phyloP scores from a whole-genome alignment of 2,113 vertebrate species.

The Pelusios castaneus region DNA sequence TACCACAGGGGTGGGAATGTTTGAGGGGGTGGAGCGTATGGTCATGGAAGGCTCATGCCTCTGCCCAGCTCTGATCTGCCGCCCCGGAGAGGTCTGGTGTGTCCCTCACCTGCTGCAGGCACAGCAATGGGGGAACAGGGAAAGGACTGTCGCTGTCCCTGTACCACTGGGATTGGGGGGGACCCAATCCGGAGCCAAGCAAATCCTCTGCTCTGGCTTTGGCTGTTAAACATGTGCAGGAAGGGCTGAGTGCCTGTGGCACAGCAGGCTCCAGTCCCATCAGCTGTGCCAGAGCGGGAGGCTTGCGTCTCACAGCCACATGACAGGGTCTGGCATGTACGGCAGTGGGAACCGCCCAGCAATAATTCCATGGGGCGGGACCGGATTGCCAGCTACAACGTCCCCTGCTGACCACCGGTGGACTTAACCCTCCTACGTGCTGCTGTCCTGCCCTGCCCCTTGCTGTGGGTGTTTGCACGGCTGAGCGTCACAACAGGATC shows the following conservation, averaged over 20 bases:
- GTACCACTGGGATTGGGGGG: not conserved
- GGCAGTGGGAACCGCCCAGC: no score
- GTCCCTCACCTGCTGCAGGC: not conserved
- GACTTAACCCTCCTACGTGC: not conserved
- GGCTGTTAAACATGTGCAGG: slow-evolving; percentile 32
- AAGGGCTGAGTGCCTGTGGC: not conserved
- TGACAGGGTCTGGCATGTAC: no score
- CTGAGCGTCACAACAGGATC: not conserved
- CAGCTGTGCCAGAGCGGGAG: not conserved
- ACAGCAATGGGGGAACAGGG: not conserved
- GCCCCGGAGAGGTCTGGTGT: not conserved
- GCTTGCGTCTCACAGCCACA: not conserved
- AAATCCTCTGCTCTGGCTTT: slow-evolving; percentile 73
- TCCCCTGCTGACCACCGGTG: not conserved
- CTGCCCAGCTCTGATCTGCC: slow-evolving; percentile 47
- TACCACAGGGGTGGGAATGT: slow-evolving; percentile 39
- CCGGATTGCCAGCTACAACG: not conserved
- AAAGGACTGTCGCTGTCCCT: not conserved
- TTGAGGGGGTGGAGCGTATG: slow-evolving; percentile 66
- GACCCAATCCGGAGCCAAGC: not conserved
- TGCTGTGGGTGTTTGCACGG: not conserved
- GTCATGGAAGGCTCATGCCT: slow-evolving; percentile 54
- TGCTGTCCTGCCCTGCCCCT: not conserved
- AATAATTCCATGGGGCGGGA: not conserved
- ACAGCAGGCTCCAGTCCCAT: not conserved